phyloP scores from a whole-genome alignment of 2,113 vertebrate species.

The Cromileptes altivelis region DNA sequence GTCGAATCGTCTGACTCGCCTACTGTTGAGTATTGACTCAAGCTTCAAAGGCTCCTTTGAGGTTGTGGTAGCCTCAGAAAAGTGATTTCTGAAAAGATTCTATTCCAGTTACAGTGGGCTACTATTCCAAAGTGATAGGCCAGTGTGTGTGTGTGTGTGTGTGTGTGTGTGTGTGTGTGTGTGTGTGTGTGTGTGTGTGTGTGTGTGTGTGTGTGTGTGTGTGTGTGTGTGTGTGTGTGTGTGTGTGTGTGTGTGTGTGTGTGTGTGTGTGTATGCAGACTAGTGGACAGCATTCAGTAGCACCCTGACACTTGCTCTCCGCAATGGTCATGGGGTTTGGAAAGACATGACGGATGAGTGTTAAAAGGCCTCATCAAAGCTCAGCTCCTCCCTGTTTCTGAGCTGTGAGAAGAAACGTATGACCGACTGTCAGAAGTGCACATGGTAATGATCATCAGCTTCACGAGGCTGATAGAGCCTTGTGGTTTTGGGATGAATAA shows the following conservation, averaged over 20 bases:
- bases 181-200: background rate
- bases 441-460: conserved; percentile 44
- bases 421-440: conserved; percentile 58
- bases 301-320: background rate
- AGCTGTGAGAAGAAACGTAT: conserved; percentile 24
- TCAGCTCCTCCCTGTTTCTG: conserved; percentile 28
- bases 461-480: conserved; percentile 46
- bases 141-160: background rate
- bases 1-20: background rate
- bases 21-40: conserved; percentile 5
- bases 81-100: conserved; percentile 12
- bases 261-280: background rate
- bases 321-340: conserved; percentile 29
- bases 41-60: conserved; percentile 57
- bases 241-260: background rate
- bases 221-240: background rate
- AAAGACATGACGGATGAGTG: conserved; percentile 37
- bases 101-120: conserved; percentile 25
- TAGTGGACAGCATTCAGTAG: conserved; percentile 3
- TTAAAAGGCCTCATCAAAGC: conserved; percentile 22
- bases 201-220: background rate
- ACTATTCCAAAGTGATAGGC: conserved; percentile 8
- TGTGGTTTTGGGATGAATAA: conserved; percentile 74
- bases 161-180: background rate
- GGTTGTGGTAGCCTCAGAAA: conserved; percentile 18